phyloP scores from a whole-genome alignment of 1,140 invertebrate genomes.

The Diploscapter pachys region DNA sequence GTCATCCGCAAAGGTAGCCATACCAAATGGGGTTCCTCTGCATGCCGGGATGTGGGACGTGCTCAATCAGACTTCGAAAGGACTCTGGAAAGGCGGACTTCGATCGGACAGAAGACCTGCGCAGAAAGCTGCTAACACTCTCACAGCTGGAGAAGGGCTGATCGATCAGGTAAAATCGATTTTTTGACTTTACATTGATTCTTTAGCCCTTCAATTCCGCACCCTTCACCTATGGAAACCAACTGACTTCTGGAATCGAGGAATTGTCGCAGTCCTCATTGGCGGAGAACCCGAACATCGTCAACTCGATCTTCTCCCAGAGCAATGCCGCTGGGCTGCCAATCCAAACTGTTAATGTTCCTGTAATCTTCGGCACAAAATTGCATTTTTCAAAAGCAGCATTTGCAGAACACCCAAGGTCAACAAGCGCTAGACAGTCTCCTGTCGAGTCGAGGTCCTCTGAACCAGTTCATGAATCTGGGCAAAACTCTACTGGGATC shows the following conservation, averaged over 20 bases:
- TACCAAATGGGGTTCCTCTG: constrained; percentile 16
- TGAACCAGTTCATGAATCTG: constrained; percentile 47
- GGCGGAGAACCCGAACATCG: constrained; percentile 39
- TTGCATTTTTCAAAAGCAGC: constrained; percentile 39
- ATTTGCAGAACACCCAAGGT: constrained; percentile 22
- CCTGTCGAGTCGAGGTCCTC: constrained; percentile 39
- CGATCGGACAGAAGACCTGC: constrained; percentile 6
- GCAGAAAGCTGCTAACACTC: constrained; percentile 13
- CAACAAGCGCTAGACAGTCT: constrained; percentile 12
- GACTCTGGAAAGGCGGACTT: too few relatives aligned
- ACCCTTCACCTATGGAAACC: neutral
- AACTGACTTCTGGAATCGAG: neutral
- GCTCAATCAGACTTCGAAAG: neutral
- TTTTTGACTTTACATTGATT: neutral
- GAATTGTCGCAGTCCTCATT: constrained; percentile 26
- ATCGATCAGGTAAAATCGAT: constrained; percentile 2
- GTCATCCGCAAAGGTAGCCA: too few relatives aligned
- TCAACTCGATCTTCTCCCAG: constrained; percentile 51
- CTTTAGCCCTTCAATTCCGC: constrained; percentile 2
- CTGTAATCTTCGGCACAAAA: constrained; percentile 13
- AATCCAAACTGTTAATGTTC: constrained; percentile 31
- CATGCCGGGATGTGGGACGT: constrained; percentile 9
- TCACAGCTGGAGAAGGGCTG: constrained; percentile 6
- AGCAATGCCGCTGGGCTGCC: constrained; percentile 18
- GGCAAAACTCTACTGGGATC: constrained; percentile 49